These are phyloP conservation scores for Exephanes ischioxanthus DNA, from an alignment of 2,888 invertebrate species.

Conservation along the genomic window DNA sequence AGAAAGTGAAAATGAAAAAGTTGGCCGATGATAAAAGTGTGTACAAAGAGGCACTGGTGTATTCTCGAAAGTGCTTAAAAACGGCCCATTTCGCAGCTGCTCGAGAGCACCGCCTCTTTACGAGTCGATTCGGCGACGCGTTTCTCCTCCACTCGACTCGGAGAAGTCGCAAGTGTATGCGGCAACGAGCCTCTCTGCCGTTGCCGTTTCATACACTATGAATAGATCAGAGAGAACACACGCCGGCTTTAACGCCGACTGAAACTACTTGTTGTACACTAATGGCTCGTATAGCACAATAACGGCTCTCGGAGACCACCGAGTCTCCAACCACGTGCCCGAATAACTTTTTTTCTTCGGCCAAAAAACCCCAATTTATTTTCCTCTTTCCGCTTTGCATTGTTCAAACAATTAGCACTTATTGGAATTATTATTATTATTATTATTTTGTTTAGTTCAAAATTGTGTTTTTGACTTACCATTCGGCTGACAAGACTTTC, in stretches of 20 bases:
- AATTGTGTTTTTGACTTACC: slow-evolving; percentile 82
- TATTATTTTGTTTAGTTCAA: no score
- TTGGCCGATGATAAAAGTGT: slow-evolving; percentile 66
- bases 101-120: slow-evolving; percentile 32
- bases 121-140: slow-evolving; percentile 24
- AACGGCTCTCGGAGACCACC: slow-evolving; percentile 52
- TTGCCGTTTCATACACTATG: slow-evolving; percentile 73
- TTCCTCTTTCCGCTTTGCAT: neutral
- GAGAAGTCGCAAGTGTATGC: slow-evolving; percentile 23
- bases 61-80: slow-evolving; percentile 61
- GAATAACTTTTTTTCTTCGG: slow-evolving; percentile 13
- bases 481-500: slow-evolving; percentile 94
- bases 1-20: slow-evolving; percentile 32
- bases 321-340: slow-evolving; percentile 46
- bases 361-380: slow-evolving; percentile 23
- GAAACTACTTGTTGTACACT: slow-evolving; percentile 63
- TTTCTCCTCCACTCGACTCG: slow-evolving; percentile 9
- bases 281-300: slow-evolving; percentile 57
- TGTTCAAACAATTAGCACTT: neutral
- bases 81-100: slow-evolving; percentile 64
- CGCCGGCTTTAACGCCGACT: slow-evolving; percentile 59
- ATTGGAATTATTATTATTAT: no score
- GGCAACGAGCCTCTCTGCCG: neutral
- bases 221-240: slow-evolving; percentile 78
- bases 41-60: slow-evolving; percentile 59